Evolutionary conservation across 37 sponge, comb jelly and placozoan genomes (phyloP), one percentile per base, ranked within the genome.

Genomic region (Haliclona indistincta): DNA sequence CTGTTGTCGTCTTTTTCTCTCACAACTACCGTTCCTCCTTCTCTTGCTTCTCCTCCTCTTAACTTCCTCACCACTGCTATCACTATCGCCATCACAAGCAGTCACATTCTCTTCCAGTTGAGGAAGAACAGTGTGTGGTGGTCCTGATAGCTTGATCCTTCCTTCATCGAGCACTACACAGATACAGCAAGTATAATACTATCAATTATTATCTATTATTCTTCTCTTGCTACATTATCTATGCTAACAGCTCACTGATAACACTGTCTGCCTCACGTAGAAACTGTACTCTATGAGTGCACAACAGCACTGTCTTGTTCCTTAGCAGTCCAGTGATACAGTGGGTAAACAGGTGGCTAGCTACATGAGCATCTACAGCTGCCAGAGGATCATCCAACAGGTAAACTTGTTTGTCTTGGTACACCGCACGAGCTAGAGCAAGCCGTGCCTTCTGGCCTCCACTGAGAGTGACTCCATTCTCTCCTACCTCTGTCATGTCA

Each of bases 401-500:
- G 76, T 95, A 93, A 22, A 93, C 60, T 0, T 68, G n/a, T 64
- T 98, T 98, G 78, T 98, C 88, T 76, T 96, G 97, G 53, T 98
- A 98, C 20, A 89, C 89, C 62, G 99, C 96, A 54, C 99, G 77
- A 11, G 99, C 99, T 32, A 98, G 82, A n/a, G 93, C 68, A 36
- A 98, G 36, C n/a, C 99, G 64, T 5, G 94, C 81, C 71, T 95
- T 95, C 78, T 98, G 99, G 13, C 99, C 99, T 42, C 99, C 99
- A 75, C 99, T 98, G 39, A 98, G 84, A 28, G 96, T 95, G 37
- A 95, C 91, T 54, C 99, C 99, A 84, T 95, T 93, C 74, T 92
- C 96, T 30, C 99, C 99, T 28, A 95, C 94, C 78, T 93, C 89
- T 42, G 97, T 97, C 44, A 38, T 19, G 60, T 97, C 97, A 20